Percentiles rank a stretch among this genome's conserved stretches.
Conservation (phyloP, 2,888 invertebrate species). For the Deilephila porcellus region DNA sequence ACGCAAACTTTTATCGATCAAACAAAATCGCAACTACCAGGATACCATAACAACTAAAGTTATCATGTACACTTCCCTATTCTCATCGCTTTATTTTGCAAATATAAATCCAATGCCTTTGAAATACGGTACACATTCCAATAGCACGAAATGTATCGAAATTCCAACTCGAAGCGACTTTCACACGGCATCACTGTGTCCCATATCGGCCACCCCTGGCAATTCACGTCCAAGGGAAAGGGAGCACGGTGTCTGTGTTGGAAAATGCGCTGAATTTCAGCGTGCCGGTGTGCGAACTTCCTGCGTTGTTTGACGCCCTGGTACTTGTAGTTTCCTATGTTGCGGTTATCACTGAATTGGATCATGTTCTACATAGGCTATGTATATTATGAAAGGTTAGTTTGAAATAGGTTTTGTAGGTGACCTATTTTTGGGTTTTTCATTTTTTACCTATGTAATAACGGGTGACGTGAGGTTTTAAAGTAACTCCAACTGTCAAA, state of each 20-base stretch:
- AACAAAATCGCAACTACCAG: conserved; percentile 13
- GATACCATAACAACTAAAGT: conserved; percentile 21
- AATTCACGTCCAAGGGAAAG: conserved; percentile 38
- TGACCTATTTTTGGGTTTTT: too few relatives aligned
- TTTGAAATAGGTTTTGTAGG: too few relatives aligned
- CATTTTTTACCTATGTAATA: too few relatives aligned
- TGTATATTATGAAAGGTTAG: too few relatives aligned
- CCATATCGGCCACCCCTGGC: conserved; percentile 52
- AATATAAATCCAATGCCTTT: neutral
- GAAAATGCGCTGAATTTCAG: conserved; percentile 22
- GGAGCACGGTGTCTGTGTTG: conserved; percentile 9
- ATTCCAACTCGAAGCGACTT: neutral
- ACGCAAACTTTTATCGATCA: conserved; percentile 1
- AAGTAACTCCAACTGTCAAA: too few relatives aligned
- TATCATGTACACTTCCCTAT: conserved; percentile 1
- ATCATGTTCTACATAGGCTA: neutral
- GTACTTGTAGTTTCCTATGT: conserved; percentile 8
- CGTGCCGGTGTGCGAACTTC: conserved; percentile 28
- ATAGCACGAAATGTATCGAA: neutral
- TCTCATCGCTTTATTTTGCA: neutral
- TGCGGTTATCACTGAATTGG: conserved; percentile 3
- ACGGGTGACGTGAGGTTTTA: too few relatives aligned
- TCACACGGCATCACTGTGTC: conserved; percentile 41
- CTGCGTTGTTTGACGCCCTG: conserved; percentile 26
- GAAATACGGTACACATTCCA: neutral